Evolutionary conservation across 2,113 vertebrate genomes (phyloP).

Genomic region (Epinephelus cyanopodus): DNA sequence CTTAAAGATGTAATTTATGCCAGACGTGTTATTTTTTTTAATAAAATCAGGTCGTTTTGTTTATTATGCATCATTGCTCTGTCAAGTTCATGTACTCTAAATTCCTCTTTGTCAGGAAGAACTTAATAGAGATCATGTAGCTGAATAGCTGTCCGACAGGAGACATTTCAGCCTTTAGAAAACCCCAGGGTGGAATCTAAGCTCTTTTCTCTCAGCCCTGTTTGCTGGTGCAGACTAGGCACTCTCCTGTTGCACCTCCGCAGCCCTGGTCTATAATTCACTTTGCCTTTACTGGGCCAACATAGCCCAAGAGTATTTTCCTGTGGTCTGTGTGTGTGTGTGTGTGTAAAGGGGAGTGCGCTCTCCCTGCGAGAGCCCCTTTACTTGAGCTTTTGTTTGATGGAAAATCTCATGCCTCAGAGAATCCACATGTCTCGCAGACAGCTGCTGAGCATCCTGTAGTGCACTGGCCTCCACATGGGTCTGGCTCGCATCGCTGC

Average conservation of each 20-base stretch:
- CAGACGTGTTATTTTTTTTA: not conserved
- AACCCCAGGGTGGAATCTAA: constrained; percentile 12
- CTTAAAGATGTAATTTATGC: not conserved
- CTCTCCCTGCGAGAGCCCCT: constrained; percentile 78
- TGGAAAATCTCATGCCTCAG: constrained; percentile 84
- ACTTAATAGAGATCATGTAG: constrained; percentile 5
- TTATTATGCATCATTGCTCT: not conserved
- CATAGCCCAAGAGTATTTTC: constrained; percentile 69
- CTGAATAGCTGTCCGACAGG: constrained; percentile 17
- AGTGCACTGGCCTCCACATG: constrained; percentile 78
- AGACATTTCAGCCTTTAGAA: constrained; percentile 19
- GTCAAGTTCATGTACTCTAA: not conserved
- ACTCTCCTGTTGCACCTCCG: constrained; percentile 41
- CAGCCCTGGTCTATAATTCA: constrained; percentile 58
- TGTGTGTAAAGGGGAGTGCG: constrained; percentile 28
- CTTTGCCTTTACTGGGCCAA: constrained; percentile 62
- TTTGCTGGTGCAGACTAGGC: constrained; percentile 32
- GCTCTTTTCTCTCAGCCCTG: not conserved
- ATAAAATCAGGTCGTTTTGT: not conserved
- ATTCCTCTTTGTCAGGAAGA: not conserved
- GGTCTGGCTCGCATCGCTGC: constrained; percentile 74
- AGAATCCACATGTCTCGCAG: constrained; percentile 81
- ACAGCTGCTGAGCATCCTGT: constrained; percentile 83
- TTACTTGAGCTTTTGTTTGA: constrained; percentile 78
- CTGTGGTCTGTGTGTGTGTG: constrained; percentile 12